phyloP scores from a whole-genome alignment of 2,797 vertebrate species.

The Tiaroga cobitis region DNA sequence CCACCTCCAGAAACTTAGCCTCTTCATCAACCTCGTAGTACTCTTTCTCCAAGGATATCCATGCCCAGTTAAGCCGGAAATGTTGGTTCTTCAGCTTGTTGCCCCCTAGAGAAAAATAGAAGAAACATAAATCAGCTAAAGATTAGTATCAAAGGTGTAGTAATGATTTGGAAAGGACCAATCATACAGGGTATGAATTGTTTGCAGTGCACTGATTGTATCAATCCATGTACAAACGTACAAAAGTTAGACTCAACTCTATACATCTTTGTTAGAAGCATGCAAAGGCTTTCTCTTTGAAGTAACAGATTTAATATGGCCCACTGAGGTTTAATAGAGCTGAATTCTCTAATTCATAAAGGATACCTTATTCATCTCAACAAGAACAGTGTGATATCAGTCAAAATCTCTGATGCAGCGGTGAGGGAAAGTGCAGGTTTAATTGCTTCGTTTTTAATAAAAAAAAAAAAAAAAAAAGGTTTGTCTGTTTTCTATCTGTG shows the following conservation, averaged over 20 bases:
- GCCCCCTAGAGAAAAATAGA: constrained; percentile 79
- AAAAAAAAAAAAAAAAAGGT: constrained; percentile 72
- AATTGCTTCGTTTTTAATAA: constrained; percentile 76
- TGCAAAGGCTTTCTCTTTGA: constrained; percentile 25
- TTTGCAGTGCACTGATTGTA: constrained; percentile 1
- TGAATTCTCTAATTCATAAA: constrained; percentile 13
- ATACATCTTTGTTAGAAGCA: neutral
- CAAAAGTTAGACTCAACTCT: constrained; percentile 1
- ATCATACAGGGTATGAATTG: neutral
- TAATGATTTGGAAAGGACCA: constrained; percentile 3
- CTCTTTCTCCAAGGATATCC: constrained; percentile 93
- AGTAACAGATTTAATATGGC: constrained; percentile 27
- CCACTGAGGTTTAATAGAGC: constrained; percentile 31
- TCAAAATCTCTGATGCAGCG: constrained; percentile 52
- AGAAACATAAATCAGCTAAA: neutral
- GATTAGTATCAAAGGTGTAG: neutral
- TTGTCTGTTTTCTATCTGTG: constrained; percentile 68
- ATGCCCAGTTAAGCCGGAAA: constrained; percentile 92
- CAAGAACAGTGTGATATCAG: constrained; percentile 38
- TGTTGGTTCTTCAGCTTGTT: constrained; percentile 90
- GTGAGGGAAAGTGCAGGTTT: constrained; percentile 58
- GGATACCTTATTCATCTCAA: constrained; percentile 29
- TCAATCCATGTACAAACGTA: neutral
- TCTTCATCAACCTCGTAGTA: constrained; percentile 90
- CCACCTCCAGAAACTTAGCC: constrained; percentile 86